These are phyloP conservation scores for Empidonax traillii DNA, from an alignment of 2,113 vertebrate genomes.

Conservation along the genomic window DNA sequence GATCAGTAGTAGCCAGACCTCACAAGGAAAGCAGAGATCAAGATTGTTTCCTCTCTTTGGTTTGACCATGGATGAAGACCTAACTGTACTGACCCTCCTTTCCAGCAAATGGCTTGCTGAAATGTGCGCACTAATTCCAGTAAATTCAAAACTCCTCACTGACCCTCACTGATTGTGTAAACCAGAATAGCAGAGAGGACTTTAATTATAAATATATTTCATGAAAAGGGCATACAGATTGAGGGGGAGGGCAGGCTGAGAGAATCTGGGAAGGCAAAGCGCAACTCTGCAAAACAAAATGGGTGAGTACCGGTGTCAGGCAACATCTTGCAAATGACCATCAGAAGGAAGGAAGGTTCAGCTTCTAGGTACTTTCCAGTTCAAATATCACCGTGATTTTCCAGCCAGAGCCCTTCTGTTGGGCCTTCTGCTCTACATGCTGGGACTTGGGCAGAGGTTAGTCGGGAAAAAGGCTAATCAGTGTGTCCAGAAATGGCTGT, in stretches of 20 bases:
- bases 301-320: rapidly evolving
- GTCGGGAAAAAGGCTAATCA: rapidly evolving
- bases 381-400: neutral
- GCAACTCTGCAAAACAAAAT: neutral
- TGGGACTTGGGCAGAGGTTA: neutral
- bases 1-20: slow-evolving; percentile 9
- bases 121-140: neutral
- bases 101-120: slow-evolving; percentile 34
- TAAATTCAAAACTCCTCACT: slow-evolving; percentile 24
- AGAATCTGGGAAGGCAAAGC: neutral
- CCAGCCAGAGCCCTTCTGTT: neutral
- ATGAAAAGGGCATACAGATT: neutral
- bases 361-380: neutral
- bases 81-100: slow-evolving; percentile 24
- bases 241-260: neutral
- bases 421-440: neutral
- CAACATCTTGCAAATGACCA: neutral
- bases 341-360: neutral
- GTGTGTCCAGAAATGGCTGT: rapidly evolving
- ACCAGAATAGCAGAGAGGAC: neutral
- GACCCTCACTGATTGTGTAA: neutral
- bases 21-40: neutral
- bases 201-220: neutral
- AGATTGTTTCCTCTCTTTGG: slow-evolving; percentile 30
- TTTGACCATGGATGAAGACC: slow-evolving; percentile 17